Evolutionary conservation across 2,797 vertebrate species (phyloP), one percentile per base, ranked within the genome.

Genomic region (Megalops cyprinoides): DNA sequence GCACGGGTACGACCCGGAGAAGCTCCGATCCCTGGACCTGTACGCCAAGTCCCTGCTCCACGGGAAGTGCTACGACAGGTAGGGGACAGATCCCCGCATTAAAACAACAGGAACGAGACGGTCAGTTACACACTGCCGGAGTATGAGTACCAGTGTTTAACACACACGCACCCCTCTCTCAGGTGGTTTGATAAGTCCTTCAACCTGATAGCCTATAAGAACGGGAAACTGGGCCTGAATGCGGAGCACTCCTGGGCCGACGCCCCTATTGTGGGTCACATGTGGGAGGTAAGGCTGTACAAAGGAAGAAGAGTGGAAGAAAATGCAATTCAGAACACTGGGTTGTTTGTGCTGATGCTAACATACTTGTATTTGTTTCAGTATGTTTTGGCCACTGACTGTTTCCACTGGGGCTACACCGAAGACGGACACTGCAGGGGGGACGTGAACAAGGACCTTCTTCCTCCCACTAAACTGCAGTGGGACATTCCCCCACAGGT

Each of bases 121-220:
- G 55, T 6, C 1, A 7, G 55, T 12, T 65, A 5, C 4, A 60
- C 34, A 31, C 28, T 65, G 6, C 31, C 34, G 25, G 10, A 7
- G 14, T 31, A 31, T 6, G 46, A 5, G 76, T 3, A 1, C 77
- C 25, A 4, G 28, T 51, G n/a, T 37, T 56, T 65, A 15, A 46
- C 1, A 74, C 46, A 44, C 10, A 39, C 79, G 3, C 28, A 42
- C 4, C 85, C n/a, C 58, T 83, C 48, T 81, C 23, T 46, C 82
- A 98, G 97, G 90, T 99, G 98, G 97, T 99, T 99, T 46, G 98
- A 99, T 92, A 99, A 99, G 82, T 99, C 98, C 58, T 97, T 99
- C 91, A 96, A 88, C 3, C 87, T 99, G 87, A 89, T 98, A 18
- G 94, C 96, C 49, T 99, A 94, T 88, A 93, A 93, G 82, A 99